Evolutionary conservation across 2,888 invertebrate genomes (phyloP).

Genomic region (Electrophaes corylata): DNA sequence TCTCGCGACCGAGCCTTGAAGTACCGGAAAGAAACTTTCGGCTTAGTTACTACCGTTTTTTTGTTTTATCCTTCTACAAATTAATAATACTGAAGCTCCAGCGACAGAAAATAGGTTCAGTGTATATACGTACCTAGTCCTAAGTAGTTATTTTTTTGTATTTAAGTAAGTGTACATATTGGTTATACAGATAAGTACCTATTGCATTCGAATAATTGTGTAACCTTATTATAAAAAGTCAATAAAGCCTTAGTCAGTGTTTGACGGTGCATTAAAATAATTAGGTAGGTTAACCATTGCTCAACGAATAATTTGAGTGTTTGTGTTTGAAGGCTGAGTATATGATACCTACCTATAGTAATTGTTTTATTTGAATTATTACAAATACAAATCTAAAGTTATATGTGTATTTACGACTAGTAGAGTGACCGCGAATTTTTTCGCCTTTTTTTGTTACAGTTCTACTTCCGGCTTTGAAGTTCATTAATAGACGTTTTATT

Average conservation of each 20-base stretch:
- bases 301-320: constrained; percentile 31
- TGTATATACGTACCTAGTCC: too few relatives aligned
- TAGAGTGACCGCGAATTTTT: background rate
- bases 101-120: too few relatives aligned
- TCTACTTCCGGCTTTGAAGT: too few relatives aligned
- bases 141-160: background rate
- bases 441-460: too few relatives aligned
- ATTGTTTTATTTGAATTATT: constrained; percentile 33
- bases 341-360: constrained; percentile 24
- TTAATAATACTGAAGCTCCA: too few relatives aligned
- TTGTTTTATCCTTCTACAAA: too few relatives aligned
- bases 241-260: background rate
- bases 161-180: background rate
- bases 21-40: too few relatives aligned
- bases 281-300: constrained; percentile 27
- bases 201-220: background rate
- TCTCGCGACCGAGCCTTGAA: too few relatives aligned
- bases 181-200: background rate
- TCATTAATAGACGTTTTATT: too few relatives aligned
- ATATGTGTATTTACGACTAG: background rate
- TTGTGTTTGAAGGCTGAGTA: constrained; percentile 32
- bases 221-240: constrained; percentile 1
- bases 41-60: too few relatives aligned
- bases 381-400: background rate
- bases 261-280: constrained; percentile 24